A percentile compares a stretch with the other conserved stretches of the same genome.
Evolutionary conservation across 2,113 vertebrate genomes (phyloP).

Genomic region (Apteryx owenii): DNA sequence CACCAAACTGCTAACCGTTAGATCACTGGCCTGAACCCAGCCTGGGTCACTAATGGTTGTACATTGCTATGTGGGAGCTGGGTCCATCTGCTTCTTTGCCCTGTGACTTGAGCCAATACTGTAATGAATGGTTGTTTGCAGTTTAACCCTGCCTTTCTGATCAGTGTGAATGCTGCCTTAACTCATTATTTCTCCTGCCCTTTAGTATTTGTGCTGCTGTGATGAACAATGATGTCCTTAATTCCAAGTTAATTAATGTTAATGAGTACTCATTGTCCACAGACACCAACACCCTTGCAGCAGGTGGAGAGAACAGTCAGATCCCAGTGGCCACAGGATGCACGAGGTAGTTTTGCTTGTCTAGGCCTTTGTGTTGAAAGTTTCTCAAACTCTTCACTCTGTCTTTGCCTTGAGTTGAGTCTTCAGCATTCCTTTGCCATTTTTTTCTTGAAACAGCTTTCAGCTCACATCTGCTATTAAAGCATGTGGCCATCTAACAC

Average conservation of each 20-base stretch:
- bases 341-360: background rate
- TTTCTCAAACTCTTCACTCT: background rate
- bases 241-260: background rate
- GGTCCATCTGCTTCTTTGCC: background rate
- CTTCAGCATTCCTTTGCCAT: background rate
- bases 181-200: background rate
- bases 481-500: fast-evolving
- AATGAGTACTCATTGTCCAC: background rate
- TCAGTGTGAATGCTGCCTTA: background rate
- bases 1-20: background rate
- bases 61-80: background rate
- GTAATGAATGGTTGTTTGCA: background rate
- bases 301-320: background rate
- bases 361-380: background rate
- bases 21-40: background rate
- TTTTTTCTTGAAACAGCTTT: background rate
- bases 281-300: fast-evolving
- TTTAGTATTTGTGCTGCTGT: background rate
- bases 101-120: background rate
- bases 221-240: background rate
- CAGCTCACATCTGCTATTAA: fast-evolving
- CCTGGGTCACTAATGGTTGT: background rate
- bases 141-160: background rate
- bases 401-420: background rate
- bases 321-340: background rate